Percentiles rank a stretch among this genome's conserved stretches.
These are phyloP conservation scores for Drosophila oshimai DNA, from an alignment of 1,140 invertebrate genomes.

Conservation along the genomic window DNA sequence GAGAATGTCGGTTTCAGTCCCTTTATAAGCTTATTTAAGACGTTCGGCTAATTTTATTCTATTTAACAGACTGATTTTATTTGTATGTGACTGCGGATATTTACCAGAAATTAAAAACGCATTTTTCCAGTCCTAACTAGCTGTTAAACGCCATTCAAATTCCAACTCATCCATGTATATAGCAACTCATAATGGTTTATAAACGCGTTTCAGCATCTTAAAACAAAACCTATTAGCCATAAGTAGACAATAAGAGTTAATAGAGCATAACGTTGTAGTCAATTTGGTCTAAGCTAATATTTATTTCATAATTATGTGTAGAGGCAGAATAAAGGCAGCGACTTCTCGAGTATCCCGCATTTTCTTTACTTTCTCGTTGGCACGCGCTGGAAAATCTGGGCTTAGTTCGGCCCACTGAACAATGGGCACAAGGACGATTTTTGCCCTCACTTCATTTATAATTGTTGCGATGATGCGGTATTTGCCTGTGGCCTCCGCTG, in stretches of 20 bases:
- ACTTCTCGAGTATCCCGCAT: constrained; percentile 21
- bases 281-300: constrained; percentile 76
- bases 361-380: constrained; percentile 51
- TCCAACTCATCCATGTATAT: constrained; percentile 26
- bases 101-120: constrained; percentile 39
- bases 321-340: constrained; percentile 56
- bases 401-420: constrained; percentile 41
- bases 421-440: constrained; percentile 51
- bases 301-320: constrained; percentile 71
- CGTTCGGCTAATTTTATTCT: constrained; percentile 32
- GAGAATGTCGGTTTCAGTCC: constrained; percentile 8
- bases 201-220: constrained; percentile 57
- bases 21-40: background rate
- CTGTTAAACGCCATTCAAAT: constrained; percentile 41
- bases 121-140: constrained; percentile 41
- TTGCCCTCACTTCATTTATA: constrained; percentile 38
- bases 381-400: constrained; percentile 46
- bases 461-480: constrained; percentile 43
- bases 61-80: constrained; percentile 64
- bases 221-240: constrained; percentile 52
- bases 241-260: constrained; percentile 60
- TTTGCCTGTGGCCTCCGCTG: constrained; percentile 26
- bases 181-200: constrained; percentile 18
- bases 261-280: constrained; percentile 73
- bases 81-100: constrained; percentile 17